These are phyloP conservation scores for Lasioglossum villosulum DNA, from an alignment of 2,888 invertebrate genomes.

Conservation along the genomic window DNA sequence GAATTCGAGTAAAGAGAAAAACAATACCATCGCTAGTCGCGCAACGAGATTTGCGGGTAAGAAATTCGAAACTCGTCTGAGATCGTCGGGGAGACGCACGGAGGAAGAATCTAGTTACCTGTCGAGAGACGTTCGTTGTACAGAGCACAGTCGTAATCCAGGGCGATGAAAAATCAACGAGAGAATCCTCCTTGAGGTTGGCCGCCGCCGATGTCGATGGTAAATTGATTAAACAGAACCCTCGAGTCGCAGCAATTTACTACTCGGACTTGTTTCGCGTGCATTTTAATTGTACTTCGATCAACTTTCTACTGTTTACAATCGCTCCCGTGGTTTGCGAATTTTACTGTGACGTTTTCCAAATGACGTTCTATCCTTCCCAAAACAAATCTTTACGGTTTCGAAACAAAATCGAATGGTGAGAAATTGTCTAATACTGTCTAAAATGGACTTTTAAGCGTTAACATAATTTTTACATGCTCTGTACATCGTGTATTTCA, in stretches of 20 bases:
- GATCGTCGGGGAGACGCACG: not conserved
- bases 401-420: not conserved
- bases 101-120: not conserved
- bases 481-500: not conserved
- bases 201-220: not conserved
- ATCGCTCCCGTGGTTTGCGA: not conserved
- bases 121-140: not conserved
- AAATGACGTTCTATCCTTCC: not conserved
- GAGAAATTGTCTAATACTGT: not conserved
- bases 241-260: not conserved
- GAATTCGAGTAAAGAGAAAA: not conserved
- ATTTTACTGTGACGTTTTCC: not conserved
- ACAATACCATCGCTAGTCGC: not conserved
- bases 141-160: not conserved
- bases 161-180: constrained; percentile 1
- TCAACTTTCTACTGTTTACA: not conserved
- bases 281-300: not conserved
- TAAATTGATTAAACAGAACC: not conserved
- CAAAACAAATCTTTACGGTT: not conserved
- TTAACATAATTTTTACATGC: not conserved
- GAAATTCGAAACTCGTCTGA: not conserved
- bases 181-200: not conserved
- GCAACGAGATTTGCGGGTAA: not conserved
- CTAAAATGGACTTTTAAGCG: not conserved
- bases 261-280: not conserved